Evolutionary conservation across 2,797 vertebrate species (phyloP).

Genomic region (Falco concolor): DNA sequence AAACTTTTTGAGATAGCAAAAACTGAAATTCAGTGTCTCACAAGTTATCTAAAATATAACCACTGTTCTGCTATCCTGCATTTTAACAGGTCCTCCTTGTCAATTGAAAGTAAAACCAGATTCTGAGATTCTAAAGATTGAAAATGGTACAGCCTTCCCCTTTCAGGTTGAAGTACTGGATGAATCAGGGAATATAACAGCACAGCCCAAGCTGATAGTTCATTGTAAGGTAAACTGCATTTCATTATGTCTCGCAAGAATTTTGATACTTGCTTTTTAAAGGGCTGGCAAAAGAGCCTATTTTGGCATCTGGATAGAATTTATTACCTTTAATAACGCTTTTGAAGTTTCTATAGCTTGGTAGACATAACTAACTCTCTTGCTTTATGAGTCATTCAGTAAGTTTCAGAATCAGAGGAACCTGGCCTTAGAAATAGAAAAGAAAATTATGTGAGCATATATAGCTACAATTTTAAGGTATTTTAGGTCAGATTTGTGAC

Average conservation of each 20-base stretch:
- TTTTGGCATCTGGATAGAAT: neutral
- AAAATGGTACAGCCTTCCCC: constrained; percentile 80
- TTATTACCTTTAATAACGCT: neutral
- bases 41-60: neutral
- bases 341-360: neutral
- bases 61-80: neutral
- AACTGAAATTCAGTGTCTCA: neutral
- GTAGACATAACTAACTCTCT: neutral
- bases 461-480: neutral
- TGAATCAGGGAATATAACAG: constrained; percentile 84
- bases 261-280: neutral
- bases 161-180: constrained; percentile 86
- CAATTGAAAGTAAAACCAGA: constrained; percentile 78
- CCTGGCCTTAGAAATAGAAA: neutral
- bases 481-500: neutral
- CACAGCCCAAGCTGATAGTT: constrained; percentile 78
- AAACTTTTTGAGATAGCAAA: neutral
- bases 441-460: neutral
- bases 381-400: neutral
- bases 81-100: constrained; percentile 76
- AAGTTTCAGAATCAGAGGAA: neutral
- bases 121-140: constrained; percentile 73
- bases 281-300: neutral
- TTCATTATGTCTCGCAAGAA: neutral
- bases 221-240: constrained; percentile 82